Conservation (phyloP, 2,797 vertebrate species). For the Coreius guichenoti region DNA sequence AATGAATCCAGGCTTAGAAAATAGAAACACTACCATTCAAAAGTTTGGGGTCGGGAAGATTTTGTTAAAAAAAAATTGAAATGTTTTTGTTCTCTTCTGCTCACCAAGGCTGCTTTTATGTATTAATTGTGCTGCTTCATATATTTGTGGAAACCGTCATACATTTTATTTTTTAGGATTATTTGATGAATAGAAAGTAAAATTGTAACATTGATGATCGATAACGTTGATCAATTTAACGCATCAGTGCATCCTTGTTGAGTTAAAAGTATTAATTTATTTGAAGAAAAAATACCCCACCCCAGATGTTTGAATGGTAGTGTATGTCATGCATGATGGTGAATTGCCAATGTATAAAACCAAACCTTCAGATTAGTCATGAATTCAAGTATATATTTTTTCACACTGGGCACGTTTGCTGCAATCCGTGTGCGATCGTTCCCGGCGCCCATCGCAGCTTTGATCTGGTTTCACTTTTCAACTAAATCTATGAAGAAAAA, state of each 20-base stretch:
- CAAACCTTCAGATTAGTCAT: not conserved
- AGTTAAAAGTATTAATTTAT: not conserved
- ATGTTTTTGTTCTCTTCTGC: not conserved
- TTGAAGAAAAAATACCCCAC: fast-evolving
- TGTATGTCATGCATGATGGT: not conserved
- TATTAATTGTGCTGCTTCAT: not conserved
- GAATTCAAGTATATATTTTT: not conserved
- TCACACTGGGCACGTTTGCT: no score
- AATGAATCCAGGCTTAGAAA: no score
- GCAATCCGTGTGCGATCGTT: no score
- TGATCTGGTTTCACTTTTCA: no score
- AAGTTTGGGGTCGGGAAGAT: not conserved
- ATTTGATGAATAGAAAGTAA: not conserved
- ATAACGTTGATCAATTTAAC: not conserved
- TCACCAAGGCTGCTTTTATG: not conserved
- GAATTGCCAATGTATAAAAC: not conserved
- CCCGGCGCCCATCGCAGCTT: no score
- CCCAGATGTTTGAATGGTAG: not conserved
- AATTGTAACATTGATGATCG: not conserved
- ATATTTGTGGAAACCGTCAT: not conserved
- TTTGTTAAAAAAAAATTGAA: not conserved
- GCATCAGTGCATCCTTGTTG: no score
- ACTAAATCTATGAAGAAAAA: no score
- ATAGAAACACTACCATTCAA: not conserved
- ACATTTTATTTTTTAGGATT: not conserved